Conservation (phyloP, 1,140 invertebrate genomes). For the Apis dorsata region DNA sequence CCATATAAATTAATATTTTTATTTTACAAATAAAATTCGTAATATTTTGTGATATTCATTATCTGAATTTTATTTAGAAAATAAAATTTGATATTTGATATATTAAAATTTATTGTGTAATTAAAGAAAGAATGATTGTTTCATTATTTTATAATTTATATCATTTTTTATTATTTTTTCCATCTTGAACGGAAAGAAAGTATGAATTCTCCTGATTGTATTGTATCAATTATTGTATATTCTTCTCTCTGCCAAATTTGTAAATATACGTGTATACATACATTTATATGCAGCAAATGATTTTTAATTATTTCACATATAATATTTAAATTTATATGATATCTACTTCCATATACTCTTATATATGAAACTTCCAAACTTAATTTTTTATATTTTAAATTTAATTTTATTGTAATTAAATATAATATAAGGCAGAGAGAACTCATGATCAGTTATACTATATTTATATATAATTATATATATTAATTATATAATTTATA, state of each 20-base stretch:
- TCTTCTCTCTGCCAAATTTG: conserved; percentile 56
- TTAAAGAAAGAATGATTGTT: too few species aligned
- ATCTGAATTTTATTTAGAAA: not conserved
- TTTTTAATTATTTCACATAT: not conserved
- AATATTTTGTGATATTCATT: not conserved
- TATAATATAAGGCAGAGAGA: conserved; percentile 43
- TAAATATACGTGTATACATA: conserved; percentile 42
- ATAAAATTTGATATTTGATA: not conserved
- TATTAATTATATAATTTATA: too few species aligned
- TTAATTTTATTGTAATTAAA: not conserved
- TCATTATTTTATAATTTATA: not conserved
- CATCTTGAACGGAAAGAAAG: not conserved
- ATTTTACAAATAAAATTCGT: not conserved
- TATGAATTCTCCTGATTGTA: not conserved
- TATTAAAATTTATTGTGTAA: too few species aligned
- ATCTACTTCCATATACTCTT: not conserved
- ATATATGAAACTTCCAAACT: not conserved
- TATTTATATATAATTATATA: too few species aligned
- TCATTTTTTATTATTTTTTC: not conserved
- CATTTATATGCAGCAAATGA: not conserved
- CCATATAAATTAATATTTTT: not conserved
- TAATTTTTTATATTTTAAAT: not conserved
- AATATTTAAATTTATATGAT: conserved; percentile 16
- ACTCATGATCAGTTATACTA: conserved; percentile 12
- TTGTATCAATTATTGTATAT: conserved; percentile 1